phyloP scores from a whole-genome alignment of 1,140 invertebrate species.

The Zophobas atratus region DNA sequence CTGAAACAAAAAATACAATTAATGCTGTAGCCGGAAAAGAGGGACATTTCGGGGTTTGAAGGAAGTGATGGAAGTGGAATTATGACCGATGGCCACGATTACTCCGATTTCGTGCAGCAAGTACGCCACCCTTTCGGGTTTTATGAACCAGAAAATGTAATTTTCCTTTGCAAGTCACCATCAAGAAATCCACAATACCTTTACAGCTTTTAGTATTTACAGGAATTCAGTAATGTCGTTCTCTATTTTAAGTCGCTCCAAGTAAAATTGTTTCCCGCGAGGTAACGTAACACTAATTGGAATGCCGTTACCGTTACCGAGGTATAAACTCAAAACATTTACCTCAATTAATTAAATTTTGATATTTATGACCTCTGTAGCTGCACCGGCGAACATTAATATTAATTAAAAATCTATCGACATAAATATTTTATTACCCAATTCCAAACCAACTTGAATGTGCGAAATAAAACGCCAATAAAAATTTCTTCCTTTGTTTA shows the following conservation, averaged over 20 bases:
- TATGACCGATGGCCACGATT: constrained; percentile 42
- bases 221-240: constrained; percentile 27
- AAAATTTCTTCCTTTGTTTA: constrained; percentile 24
- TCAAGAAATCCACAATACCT: constrained; percentile 55
- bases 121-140: constrained; percentile 55
- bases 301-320: constrained; percentile 13
- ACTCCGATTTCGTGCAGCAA: constrained; percentile 6
- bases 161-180: constrained; percentile 57
- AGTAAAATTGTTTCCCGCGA: constrained; percentile 10
- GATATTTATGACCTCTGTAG: background rate
- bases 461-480: constrained; percentile 31
- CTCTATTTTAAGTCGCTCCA: constrained; percentile 26
- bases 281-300: constrained; percentile 26
- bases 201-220: constrained; percentile 54
- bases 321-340: constrained; percentile 9
- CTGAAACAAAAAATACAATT: constrained; percentile 22
- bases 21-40: background rate
- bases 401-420: constrained; percentile 33
- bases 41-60: background rate
- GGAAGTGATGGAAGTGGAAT: background rate
- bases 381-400: constrained; percentile 2
- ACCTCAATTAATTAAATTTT: constrained; percentile 6
- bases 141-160: constrained; percentile 60
- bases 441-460: constrained; percentile 12
- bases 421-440: constrained; percentile 24